Conservation (phyloP, 2,113 vertebrate species). For the Hystrix cristata region DNA sequence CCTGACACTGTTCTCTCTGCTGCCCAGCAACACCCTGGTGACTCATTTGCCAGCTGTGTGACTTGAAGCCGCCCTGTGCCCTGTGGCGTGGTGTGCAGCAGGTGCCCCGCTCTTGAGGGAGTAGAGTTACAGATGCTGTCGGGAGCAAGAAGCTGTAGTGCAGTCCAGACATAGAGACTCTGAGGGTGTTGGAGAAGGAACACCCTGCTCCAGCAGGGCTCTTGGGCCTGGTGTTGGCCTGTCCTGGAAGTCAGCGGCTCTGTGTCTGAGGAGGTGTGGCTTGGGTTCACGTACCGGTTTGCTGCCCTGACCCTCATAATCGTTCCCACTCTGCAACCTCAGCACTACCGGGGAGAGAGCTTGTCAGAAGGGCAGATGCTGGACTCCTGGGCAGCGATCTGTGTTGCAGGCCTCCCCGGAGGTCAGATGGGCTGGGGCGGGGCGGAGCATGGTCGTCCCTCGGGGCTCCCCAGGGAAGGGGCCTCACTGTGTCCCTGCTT, state of each 20-base stretch:
- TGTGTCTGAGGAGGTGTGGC: not conserved
- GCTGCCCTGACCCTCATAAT: accelerated
- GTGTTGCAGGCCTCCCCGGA: not conserved
- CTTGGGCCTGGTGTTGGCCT: not conserved
- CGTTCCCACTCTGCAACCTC: not conserved
- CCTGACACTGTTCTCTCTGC: not conserved
- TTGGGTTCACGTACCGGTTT: not conserved
- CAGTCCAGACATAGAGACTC: not conserved
- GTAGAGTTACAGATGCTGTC: not conserved
- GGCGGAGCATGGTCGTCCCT: not conserved
- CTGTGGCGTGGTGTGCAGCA: not conserved
- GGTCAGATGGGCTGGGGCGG: not conserved
- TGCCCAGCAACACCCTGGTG: not conserved
- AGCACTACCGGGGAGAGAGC: not conserved
- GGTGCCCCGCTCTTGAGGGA: not conserved
- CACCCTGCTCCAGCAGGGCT: accelerated
- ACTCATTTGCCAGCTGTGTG: not conserved
- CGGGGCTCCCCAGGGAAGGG: not conserved
- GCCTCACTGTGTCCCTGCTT: not conserved
- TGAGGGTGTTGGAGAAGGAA: not conserved
- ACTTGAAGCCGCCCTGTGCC: not conserved
- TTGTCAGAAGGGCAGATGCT: not conserved
- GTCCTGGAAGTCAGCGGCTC: not conserved
- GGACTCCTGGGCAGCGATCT: not conserved
- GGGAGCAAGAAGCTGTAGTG: not conserved